Percentiles rank a stretch among this genome's conserved stretches.
Conservation (phyloP, 2,797 vertebrate species). For the Amphiprion clarkii region DNA sequence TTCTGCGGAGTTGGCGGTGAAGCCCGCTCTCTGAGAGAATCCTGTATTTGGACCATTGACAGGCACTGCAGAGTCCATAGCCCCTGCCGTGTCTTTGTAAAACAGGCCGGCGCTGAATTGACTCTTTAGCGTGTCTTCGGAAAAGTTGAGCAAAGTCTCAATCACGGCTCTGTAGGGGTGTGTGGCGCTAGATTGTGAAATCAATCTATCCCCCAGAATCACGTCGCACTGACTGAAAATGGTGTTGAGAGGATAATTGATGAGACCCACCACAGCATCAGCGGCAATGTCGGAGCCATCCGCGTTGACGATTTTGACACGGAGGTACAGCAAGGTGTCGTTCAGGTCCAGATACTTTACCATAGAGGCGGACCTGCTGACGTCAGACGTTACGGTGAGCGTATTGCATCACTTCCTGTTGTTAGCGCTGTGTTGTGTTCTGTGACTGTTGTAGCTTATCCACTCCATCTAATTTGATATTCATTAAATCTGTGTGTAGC, state of each 20-base stretch:
- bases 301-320: background rate
- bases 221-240: background rate
- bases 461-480: too few species aligned
- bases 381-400: too few species aligned
- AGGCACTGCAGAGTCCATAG: too few species aligned
- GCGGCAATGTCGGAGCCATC: background rate
- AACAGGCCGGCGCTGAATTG: too few species aligned
- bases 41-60: too few species aligned
- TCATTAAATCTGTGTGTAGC: too few species aligned
- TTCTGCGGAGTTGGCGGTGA: background rate
- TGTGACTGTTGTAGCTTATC: too few species aligned
- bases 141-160: background rate
- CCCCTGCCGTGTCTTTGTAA: background rate
- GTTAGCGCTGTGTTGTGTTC: too few species aligned
- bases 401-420: too few species aligned
- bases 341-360: background rate
- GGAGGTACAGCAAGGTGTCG: background rate
- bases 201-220: background rate
- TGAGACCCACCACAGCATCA: background rate
- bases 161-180: accelerated
- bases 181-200: background rate
- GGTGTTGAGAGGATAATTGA: constrained; percentile 8
- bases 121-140: background rate
- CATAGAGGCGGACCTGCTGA: too few species aligned
- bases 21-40: too few species aligned